Base-by-base conservation (phyloP, 2,797 vertebrate genomes). In the Bradypodion ventrale region DNA sequence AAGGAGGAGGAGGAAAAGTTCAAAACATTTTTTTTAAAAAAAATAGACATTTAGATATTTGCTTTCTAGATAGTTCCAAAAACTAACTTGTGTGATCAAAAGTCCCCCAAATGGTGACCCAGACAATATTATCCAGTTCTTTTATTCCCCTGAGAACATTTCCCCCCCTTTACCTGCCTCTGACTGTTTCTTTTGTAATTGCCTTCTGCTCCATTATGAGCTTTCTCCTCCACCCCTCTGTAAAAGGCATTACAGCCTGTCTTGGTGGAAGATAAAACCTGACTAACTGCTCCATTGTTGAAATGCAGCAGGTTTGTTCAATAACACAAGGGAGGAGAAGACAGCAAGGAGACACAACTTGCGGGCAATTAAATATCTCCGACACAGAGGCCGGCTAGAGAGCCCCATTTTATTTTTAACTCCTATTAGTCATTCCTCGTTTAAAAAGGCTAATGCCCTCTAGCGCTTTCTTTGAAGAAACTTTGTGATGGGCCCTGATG, bases 161-260 rank as follows among this genome's bases (percentile, higher is more conserved):
- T 6, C 72, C 40, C 23, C 23, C 15, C 32, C 66, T 25, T 42
- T 88, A 19, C 23, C 83, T 86, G 72, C 35, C 80, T 77, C 75
- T 82, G 74, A 59, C 79, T 81, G 78, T 87, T 87, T 6, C 70
- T 91, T 46, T 69, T 84, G 63, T 91, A 92, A 90, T 90, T 93
- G 79, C 59, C 32, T 90, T 79, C 37, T 92, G 81, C 83, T 76
- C 44, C 87, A 81, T 88, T 92, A 93, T 74, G 88, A 89, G 65
- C 10, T 0, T n/a, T 87, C 80, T 79, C 32, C 35, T 1, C 7
- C 75, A 63, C 46, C 62, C 15, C 65, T 5, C 80, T 78, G 82
- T 92, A 89, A 93, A 92, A 92, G 80, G 87, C 89, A 91, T 90
- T 92, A 90, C 73, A 85, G 59, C 83, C 91, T 92, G 88, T 90